Evolutionary conservation across 2,888 invertebrate species (phyloP), one percentile per base, ranked within the genome.

Genomic region (Caenorhabditis afra): DNA sequence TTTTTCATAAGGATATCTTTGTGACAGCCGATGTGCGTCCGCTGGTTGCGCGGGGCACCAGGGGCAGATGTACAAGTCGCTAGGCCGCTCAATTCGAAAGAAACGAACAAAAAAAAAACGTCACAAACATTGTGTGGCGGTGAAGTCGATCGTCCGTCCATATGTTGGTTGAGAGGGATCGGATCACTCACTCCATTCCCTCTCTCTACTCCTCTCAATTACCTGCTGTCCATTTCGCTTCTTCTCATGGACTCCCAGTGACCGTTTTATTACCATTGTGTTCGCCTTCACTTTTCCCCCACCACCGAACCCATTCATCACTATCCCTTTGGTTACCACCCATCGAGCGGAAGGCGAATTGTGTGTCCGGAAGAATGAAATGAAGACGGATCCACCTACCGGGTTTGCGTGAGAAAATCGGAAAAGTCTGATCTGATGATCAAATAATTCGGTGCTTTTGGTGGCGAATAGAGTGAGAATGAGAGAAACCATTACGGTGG

Each of bases 231-330:
- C 29, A 55, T 47, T 49, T 35, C 29, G 53, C 29, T 70, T 70
- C n/a, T 57, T 71, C 62, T 57, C 57, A 62, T 71, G 23, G 62
- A 64, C 49, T 62, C 22, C 41, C 57, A 49, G 50, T 49, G 23
- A 49, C 14, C 18, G 41, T 71, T 71, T 71, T 64, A 71, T 62
- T 71, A 64, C 62, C 71, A 57, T 71, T 71, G 71, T 71, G 29
- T 29, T 29, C 29, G 29, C 29, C 29, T 29, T 29, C 29, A 29
- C 39, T 20, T 20, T 8, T 55, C 23, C 41, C 37, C 59, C 44
- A 37, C 49, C 20, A 37, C 44, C 39, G 41, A 47, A 45, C 68
- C 20, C 68, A 68, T 59, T 45, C 39, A 61, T 59, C 68, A 61
- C 12, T 55, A 22, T 50, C 37, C 41, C 58, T 44, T 18, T 29